Base-by-base conservation (phyloP, 1,140 invertebrate species). In the Anoplophora glabripennis region DNA sequence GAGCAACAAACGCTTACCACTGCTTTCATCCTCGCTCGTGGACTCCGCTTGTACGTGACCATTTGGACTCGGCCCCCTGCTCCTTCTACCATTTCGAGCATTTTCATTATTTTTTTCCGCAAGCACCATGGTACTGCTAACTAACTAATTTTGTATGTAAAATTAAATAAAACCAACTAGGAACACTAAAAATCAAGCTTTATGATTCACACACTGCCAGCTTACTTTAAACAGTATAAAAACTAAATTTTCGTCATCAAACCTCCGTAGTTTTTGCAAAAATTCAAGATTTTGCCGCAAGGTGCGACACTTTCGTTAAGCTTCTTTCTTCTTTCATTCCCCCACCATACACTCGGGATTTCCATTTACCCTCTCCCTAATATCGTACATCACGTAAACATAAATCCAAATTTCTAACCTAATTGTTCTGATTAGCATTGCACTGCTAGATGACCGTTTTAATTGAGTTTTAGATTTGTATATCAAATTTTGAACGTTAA, bases 51-150 rank as follows among this genome's bases (percentile, higher is more conserved):
- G 86, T 69, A 82, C 83, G 77, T 90, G 87, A 63, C 87, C 89
- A 82, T 92, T 93, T 57, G 92, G 92, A 81, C 90, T 93, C 71
- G 90, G 89, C 72, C 90, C 91, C 72, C 90, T 83, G 62, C 91
- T 93, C 77, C 90, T 84, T 64, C 90, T 84, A 44, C 91, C 92
- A 77, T 93, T 93, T 71, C 89, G 80, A 61, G 88, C 84, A 77
- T 84, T 85, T 67, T 91, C 89, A 60, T 81, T 82, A 78, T 88
- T 90, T 79, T 89, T 87, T 75, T 93, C 91, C 9, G 90, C 89
- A 74, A 93, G 83, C 72, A 93, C 91, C 91, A 93, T 93, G 28
- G 44, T 51, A 48, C 35, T 45, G 21, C 48, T 36, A 33, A 48
- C 28, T 28, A 28, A 28, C 5, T 28, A 28, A 3, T 28, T 7